These are phyloP conservation scores for Oegoconia quadripuncta DNA, from an alignment of 2,888 invertebrate species.

Conservation along the genomic window DNA sequence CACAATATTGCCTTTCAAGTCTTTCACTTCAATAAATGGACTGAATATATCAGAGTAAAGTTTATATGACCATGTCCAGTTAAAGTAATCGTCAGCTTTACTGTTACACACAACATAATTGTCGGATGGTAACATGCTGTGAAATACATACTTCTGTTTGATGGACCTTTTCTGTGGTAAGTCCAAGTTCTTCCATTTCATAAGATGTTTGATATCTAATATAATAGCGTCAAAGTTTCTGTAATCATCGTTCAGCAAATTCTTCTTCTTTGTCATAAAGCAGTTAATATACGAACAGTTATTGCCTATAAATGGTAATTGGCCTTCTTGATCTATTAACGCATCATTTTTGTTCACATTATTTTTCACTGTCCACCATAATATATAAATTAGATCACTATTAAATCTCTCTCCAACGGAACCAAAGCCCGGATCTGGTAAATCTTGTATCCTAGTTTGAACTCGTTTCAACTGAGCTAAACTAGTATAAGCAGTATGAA, in stretches of 20 bases:
- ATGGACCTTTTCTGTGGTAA: constrained; percentile 39
- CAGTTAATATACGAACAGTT: constrained; percentile 52
- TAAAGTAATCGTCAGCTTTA: constrained; percentile 51
- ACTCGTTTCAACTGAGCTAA: constrained; percentile 27
- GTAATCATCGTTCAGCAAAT: constrained; percentile 33
- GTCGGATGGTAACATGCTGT: constrained; percentile 43
- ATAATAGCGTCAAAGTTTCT: constrained; percentile 55
- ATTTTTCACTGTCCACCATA: constrained; percentile 42
- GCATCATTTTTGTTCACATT: constrained; percentile 11
- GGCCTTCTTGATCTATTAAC: constrained; percentile 39
- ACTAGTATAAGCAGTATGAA: constrained; percentile 42
- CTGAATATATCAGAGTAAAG: constrained; percentile 55
- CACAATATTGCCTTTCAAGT: constrained; percentile 35
- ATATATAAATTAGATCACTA: constrained; percentile 44
- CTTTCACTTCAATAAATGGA: constrained; percentile 55
- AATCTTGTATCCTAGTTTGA: constrained; percentile 19
- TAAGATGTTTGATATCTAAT: no score
- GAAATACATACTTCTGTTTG: constrained; percentile 58
- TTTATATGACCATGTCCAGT: constrained; percentile 71
- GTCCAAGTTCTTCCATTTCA: constrained; percentile 27
- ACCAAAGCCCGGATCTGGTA: constrained; percentile 11
- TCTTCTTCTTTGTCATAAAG: constrained; percentile 47
- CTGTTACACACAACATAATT: constrained; percentile 45
- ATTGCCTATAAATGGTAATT: constrained; percentile 35
- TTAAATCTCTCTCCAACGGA: constrained; percentile 15